Percentiles rank a stretch among this genome's conserved stretches.
Conservation (phyloP, 2,797 vertebrate genomes). For the Cryptoblepharus egeriae region DNA sequence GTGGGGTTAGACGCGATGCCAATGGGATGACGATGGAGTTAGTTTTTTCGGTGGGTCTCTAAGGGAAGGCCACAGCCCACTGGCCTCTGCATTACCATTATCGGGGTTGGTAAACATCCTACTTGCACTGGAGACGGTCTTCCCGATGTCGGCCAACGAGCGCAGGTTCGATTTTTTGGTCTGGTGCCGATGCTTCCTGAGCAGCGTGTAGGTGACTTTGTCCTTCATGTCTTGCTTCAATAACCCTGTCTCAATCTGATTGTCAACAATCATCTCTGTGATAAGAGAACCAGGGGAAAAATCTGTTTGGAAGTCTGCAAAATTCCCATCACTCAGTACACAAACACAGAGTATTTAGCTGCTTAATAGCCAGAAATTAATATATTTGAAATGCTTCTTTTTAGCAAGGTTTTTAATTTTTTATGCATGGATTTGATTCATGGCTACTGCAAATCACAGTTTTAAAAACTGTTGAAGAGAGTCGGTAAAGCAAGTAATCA, state of each 20-base stretch:
- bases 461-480: too few relatives aligned
- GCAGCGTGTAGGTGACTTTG: conserved; percentile 94
- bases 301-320: too few relatives aligned
- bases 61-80: conserved; percentile 80
- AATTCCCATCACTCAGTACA: background rate
- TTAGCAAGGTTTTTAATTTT: background rate
- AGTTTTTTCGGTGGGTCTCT: conserved; percentile 53
- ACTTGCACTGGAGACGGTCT: conserved; percentile 99
- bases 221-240: conserved; percentile 93
- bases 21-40: conserved; percentile 47
- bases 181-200: conserved; percentile 96
- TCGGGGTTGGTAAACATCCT: conserved; percentile 97
- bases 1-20: conserved; percentile 62
- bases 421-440: background rate
- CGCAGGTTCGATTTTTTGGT: conserved; percentile 99
- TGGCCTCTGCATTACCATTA: conserved; percentile 92
- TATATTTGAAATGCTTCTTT: background rate
- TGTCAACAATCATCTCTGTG: conserved; percentile 92
- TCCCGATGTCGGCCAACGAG: conserved; percentile 95
- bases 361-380: background rate
- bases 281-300: background rate
- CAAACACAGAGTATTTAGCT: background rate
- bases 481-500: too few relatives aligned
- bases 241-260: conserved; percentile 92
- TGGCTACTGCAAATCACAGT: too few relatives aligned